Evolutionary conservation across 2,113 vertebrate genomes (phyloP).

Genomic region (Aegithalos caudatus): DNA sequence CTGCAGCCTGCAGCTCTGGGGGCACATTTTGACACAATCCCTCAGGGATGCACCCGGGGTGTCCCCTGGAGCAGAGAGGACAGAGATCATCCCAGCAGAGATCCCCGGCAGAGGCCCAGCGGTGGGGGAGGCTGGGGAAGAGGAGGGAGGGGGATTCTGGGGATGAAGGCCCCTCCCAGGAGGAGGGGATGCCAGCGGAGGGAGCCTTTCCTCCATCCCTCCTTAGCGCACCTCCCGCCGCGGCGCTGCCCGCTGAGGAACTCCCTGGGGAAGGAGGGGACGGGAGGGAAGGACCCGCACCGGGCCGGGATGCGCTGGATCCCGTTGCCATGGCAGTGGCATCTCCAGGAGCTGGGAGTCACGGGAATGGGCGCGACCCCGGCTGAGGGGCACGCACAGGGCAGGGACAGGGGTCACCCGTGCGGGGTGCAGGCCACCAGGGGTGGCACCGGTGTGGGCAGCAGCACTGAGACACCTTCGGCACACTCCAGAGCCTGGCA

Average conservation of each 20-base stretch:
- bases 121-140: too few relatives aligned
- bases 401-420: background rate
- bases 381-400: too few relatives aligned
- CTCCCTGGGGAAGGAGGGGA: background rate
- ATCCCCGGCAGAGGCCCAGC: too few relatives aligned
- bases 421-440: background rate
- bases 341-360: too few relatives aligned
- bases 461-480: background rate
- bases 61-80: background rate
- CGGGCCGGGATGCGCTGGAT: slow-evolving; percentile 66
- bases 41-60: rapidly evolving
- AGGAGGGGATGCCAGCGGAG: too few relatives aligned
- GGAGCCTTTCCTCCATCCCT: too few relatives aligned
- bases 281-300: background rate
- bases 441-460: rapidly evolving
- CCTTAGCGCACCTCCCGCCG: background rate
- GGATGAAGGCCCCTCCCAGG: too few relatives aligned
- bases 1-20: background rate
- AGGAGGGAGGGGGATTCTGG: too few relatives aligned
- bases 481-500: background rate
- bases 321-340: slow-evolving; percentile 62
- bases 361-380: too few relatives aligned
- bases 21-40: rapidly evolving
- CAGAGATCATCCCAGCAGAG: too few relatives aligned
- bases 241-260: background rate